These are phyloP conservation scores for Nothocercus julius DNA, from an alignment of 2,113 vertebrate genomes.

Conservation along the genomic window DNA sequence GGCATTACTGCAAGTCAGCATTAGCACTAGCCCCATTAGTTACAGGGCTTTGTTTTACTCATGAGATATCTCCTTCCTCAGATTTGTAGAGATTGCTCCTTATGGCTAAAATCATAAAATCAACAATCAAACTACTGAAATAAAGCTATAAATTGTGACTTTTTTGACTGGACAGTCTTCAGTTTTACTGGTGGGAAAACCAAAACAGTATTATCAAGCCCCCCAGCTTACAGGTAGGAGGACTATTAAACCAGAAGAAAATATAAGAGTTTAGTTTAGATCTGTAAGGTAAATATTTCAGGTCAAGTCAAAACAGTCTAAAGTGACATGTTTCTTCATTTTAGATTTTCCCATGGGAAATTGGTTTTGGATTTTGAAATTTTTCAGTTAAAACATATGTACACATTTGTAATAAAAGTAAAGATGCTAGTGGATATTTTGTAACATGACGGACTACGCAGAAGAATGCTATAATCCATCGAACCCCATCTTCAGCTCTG, in stretches of 20 bases:
- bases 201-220: not conserved
- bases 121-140: not conserved
- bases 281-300: not conserved
- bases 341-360: not conserved
- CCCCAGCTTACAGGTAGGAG: not conserved
- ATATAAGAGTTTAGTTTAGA: not conserved
- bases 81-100: not conserved
- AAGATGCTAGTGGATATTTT: not conserved
- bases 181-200: not conserved
- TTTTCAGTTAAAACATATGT: fast-evolving
- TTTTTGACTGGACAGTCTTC: not conserved
- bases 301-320: not conserved
- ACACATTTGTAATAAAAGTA: not conserved
- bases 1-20: not conserved
- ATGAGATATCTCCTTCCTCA: not conserved
- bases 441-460: not conserved
- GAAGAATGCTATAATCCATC: not conserved
- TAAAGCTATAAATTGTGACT: not conserved
- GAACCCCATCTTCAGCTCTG: not conserved
- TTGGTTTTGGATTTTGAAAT: not conserved
- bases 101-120: not conserved
- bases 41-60: not conserved
- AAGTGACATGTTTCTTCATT: not conserved
- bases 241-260: not conserved
- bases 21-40: not conserved